A percentile compares a stretch with the other conserved stretches of the same genome.
phyloP scores from a whole-genome alignment of 2,113 vertebrate genomes.

The Esox niger region DNA sequence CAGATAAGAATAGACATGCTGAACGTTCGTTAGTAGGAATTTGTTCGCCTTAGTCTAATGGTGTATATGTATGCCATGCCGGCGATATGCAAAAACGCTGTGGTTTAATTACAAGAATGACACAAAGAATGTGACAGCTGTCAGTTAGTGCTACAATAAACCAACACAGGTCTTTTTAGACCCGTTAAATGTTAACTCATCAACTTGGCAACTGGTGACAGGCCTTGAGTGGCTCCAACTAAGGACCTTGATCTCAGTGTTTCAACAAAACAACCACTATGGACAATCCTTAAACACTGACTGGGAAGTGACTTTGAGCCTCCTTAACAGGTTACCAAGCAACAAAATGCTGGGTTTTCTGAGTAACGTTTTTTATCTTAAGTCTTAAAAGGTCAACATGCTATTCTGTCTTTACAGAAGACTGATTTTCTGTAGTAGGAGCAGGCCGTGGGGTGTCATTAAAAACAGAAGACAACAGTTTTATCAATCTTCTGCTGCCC shows the following conservation, averaged over 20 bases:
- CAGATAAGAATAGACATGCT: no score
- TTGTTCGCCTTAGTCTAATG: no score
- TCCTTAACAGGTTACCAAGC: no score
- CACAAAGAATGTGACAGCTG: no score
- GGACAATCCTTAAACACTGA: no score
- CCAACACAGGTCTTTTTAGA: neutral
- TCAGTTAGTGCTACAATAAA: no score
- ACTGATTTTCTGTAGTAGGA: constrained; percentile 41
- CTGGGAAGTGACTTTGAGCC: no score
- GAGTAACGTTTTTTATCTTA: neutral
- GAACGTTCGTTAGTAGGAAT: no score
- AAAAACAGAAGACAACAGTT: constrained; percentile 13
- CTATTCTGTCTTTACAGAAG: constrained; percentile 33
- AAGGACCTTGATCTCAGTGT: constrained; percentile 10
- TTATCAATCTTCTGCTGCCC: constrained; percentile 32
- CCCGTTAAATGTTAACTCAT: constrained; percentile 14
- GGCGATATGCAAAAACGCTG: no score
- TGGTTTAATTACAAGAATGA: no score
- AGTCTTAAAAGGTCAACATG: constrained; percentile 43
- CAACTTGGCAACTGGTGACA: constrained; percentile 7
- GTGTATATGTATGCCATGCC: no score
- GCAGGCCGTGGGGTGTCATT: constrained; percentile 17
- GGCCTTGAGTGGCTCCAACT: neutral
- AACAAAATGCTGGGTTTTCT: no score
- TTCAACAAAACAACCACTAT: neutral